phyloP scores from a whole-genome alignment of 1,140 invertebrate species.

The Temnothorax longispinosus region DNA sequence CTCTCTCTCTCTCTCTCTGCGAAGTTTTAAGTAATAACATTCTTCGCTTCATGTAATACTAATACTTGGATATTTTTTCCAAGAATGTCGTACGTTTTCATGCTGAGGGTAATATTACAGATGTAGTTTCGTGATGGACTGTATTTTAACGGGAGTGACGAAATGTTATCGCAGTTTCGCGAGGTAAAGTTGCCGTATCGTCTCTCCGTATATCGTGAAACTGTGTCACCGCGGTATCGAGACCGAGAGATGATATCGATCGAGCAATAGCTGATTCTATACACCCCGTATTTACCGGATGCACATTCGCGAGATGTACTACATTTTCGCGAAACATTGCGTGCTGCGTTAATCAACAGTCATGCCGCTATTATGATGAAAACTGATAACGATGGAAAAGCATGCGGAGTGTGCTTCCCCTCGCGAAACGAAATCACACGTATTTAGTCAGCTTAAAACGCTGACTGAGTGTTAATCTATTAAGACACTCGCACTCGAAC shows the following conservation, averaged over 20 bases:
- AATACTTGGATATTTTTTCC: neutral
- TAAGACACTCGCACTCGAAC: neutral
- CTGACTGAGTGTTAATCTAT: neutral
- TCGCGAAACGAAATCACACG: neutral
- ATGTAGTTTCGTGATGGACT: neutral
- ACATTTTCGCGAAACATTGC: conserved; percentile 22
- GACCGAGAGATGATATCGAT: conserved; percentile 43
- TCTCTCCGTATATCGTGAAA: conserved; percentile 30
- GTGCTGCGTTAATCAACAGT: neutral
- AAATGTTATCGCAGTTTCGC: neutral
- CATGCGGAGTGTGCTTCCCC: neutral
- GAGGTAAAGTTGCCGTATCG: neutral
- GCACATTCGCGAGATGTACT: neutral
- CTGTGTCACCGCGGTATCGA: conserved; percentile 12
- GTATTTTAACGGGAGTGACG: neutral
- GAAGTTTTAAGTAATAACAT: no score
- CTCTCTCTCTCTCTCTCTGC: no score
- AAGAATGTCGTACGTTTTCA: neutral
- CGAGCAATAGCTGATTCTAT: conserved; percentile 11
- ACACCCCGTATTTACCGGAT: neutral
- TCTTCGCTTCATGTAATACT: neutral
- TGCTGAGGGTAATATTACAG: neutral
- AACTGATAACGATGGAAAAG: neutral
- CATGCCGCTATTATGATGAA: neutral
- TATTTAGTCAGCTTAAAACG: neutral